Conservation (phyloP, 2,888 invertebrate genomes). For the Leptopilina drosophilae region DNA sequence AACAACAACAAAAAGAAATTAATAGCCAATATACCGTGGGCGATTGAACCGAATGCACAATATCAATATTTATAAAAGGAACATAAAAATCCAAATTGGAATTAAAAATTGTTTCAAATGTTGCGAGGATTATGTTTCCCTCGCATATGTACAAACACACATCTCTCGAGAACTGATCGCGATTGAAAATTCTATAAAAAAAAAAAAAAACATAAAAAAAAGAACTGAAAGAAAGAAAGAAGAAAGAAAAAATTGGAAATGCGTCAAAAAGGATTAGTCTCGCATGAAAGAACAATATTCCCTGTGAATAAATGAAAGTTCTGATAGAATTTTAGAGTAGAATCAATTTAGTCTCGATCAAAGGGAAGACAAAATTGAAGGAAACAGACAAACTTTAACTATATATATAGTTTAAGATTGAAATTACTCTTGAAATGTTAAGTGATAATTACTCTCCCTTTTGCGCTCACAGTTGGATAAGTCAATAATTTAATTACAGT, state of each 20-base stretch:
- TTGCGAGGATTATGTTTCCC: not conserved
- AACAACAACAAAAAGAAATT: no score
- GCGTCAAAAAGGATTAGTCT: constrained; percentile 56
- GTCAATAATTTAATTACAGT: constrained; percentile 21
- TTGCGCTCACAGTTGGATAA: not conserved
- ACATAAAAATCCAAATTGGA: constrained; percentile 19
- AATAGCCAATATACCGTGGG: no score
- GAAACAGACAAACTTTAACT: constrained; percentile 7
- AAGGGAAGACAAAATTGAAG: constrained; percentile 9
- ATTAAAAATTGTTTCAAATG: constrained; percentile 20
- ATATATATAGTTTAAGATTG: not conserved
- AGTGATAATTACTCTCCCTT: constrained; percentile 21
- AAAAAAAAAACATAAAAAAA: no score
- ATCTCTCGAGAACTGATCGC: constrained; percentile 13
- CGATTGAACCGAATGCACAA: no score
- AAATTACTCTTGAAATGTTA: constrained; percentile 24
- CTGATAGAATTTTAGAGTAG: constrained; percentile 54
- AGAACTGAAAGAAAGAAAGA: not conserved
- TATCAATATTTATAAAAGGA: no score
- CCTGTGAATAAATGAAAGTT: constrained; percentile 59
- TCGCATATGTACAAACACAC: not conserved
- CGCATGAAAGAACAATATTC: constrained; percentile 55
- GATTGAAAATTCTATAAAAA: constrained; percentile 45
- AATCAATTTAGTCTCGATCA: constrained; percentile 20
- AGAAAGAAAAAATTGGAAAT: constrained; percentile 42